phyloP scores from a whole-genome alignment of 2,888 invertebrate species.

The Eudemis profundana region DNA sequence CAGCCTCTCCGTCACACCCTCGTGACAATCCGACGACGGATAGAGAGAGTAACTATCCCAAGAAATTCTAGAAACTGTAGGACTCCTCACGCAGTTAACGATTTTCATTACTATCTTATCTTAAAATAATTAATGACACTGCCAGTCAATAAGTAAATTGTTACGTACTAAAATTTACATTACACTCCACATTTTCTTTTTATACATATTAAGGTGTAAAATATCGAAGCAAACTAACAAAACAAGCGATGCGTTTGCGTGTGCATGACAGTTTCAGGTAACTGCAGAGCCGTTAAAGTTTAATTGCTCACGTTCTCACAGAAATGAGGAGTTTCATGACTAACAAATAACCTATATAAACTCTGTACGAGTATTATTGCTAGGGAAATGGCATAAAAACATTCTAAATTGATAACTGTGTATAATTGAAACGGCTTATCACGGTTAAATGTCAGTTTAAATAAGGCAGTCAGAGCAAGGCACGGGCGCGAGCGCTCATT shows the following conservation, averaged over 20 bases:
- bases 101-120: slow-evolving; percentile 1
- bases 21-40: not conserved
- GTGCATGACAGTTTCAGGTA: not conserved
- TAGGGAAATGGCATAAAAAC: slow-evolving; percentile 33
- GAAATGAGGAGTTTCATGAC: not conserved
- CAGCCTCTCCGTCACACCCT: slow-evolving; percentile 40
- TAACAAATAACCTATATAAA: slow-evolving; percentile 6
- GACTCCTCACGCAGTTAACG: not conserved
- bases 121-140: not conserved
- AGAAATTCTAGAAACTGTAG: slow-evolving; percentile 24
- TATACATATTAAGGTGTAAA: slow-evolving; percentile 13
- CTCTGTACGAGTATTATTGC: slow-evolving; percentile 2
- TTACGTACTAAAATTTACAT: no score
- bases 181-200: no score
- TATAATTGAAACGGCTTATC: slow-evolving; percentile 41
- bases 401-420: slow-evolving; percentile 36
- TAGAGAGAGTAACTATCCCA: slow-evolving; percentile 5
- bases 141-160: not conserved
- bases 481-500: slow-evolving; percentile 53
- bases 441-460: slow-evolving; percentile 35
- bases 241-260: not conserved
- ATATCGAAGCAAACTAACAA: not conserved
- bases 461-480: slow-evolving; percentile 42
- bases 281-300: not conserved
- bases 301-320: not conserved